A percentile compares a stretch with the other conserved stretches of the same genome.
phyloP scores from a whole-genome alignment of 2,113 vertebrate genomes.

The Procavia capensis region DNA sequence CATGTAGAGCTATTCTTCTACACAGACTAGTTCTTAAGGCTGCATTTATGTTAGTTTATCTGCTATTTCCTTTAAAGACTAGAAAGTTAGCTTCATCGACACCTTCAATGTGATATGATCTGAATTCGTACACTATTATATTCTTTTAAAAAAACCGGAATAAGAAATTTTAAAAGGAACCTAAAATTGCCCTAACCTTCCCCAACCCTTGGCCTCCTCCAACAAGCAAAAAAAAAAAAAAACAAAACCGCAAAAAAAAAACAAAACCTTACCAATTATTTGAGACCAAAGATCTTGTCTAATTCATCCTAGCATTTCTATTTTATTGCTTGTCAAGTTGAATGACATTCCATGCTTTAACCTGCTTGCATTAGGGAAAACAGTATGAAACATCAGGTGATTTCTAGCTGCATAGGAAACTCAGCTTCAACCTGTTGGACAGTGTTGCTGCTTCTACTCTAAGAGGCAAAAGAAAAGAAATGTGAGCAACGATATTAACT shows the following conservation, averaged over 20 bases:
- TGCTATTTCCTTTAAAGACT: background rate
- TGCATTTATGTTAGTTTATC: background rate
- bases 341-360: background rate
- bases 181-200: background rate
- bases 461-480: background rate
- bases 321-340: slow-evolving; percentile 13
- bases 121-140: background rate
- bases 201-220: background rate
- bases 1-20: background rate
- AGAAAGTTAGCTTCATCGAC: background rate
- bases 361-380: background rate
- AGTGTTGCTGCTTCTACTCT: background rate
- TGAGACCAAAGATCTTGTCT: background rate
- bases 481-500: background rate
- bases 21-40: background rate
- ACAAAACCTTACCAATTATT: background rate
- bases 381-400: background rate
- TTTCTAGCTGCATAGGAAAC: background rate
- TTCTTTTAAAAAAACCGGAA: too few species aligned
- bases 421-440: background rate
- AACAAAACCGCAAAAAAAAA: background rate
- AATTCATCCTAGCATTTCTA: background rate
- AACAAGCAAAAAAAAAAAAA: background rate
- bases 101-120: background rate
- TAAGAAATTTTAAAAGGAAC: too few species aligned